phyloP scores from a whole-genome alignment of 2,113 vertebrate species.

The Campylorhamphus procurvoides region DNA sequence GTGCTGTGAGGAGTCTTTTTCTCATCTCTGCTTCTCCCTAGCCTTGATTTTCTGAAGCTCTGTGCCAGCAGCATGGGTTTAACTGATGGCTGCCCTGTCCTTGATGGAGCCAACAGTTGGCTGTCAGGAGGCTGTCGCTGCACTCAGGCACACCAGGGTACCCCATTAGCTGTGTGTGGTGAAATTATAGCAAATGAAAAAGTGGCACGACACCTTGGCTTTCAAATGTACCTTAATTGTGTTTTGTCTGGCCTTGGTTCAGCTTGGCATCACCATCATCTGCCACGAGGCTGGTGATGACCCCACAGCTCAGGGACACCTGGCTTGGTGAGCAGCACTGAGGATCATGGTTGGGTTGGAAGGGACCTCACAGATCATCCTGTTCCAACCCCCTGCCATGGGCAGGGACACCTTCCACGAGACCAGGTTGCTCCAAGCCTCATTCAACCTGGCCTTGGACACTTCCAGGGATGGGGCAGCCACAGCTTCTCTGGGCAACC shows the following conservation, averaged over 20 bases:
- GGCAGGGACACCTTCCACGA: not conserved
- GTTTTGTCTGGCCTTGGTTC: not conserved
- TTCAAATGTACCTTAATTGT: not conserved
- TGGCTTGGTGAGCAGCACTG: not conserved
- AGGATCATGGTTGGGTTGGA: not conserved
- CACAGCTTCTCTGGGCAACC: not conserved
- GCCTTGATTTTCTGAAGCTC: not conserved
- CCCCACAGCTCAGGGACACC: fast-evolving
- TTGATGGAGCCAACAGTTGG: not conserved
- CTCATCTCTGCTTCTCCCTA: not conserved
- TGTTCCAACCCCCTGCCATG: not conserved
- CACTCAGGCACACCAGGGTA: fast-evolving
- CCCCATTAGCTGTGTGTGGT: not conserved
- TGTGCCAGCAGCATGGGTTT: not conserved
- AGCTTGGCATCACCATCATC: no score
- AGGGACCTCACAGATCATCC: not conserved
- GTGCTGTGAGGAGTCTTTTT: not conserved
- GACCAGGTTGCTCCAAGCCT: fast-evolving
- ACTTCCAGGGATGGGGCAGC: not conserved
- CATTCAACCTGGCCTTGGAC: fast-evolving
- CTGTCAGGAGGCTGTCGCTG: fast-evolving
- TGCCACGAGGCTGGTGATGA: not conserved
- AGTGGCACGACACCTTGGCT: not conserved
- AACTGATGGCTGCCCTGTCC: not conserved
- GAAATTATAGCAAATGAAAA: not conserved